These are phyloP conservation scores for Heteromormyrus szaboi DNA, from an alignment of 2,797 vertebrate genomes.

Conservation along the genomic window DNA sequence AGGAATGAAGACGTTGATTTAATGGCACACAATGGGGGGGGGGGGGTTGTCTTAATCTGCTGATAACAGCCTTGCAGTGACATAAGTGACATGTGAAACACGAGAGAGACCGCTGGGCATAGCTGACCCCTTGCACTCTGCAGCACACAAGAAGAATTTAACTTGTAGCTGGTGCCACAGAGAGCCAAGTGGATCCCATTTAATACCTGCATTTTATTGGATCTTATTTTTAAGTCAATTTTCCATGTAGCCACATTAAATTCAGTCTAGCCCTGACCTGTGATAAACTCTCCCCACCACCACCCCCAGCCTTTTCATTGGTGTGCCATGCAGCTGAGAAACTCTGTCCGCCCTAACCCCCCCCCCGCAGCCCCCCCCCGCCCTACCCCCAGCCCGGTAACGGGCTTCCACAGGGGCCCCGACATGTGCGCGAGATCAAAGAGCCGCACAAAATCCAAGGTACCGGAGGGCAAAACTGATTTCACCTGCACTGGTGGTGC, in stretches of 20 bases:
- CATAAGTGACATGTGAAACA: background rate
- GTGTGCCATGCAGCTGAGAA: slow-evolving; percentile 32
- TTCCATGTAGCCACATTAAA: slow-evolving; percentile 49
- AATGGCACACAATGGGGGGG: background rate
- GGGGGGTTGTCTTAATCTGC: background rate
- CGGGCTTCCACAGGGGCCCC: slow-evolving; percentile 32
- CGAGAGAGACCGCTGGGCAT: background rate
- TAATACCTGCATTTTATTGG: slow-evolving; percentile 19
- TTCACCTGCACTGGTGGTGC: slow-evolving; percentile 44
- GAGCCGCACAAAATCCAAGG: slow-evolving; percentile 41
- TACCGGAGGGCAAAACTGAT: slow-evolving; percentile 33
- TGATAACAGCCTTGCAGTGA: background rate
- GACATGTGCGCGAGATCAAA: slow-evolving; percentile 50
- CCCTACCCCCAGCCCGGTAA: slow-evolving; percentile 33
- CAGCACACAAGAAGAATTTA: slow-evolving; percentile 5
- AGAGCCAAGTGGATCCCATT: background rate
- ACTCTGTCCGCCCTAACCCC: slow-evolving; percentile 37
- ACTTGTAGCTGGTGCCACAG: background rate
- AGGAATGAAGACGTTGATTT: background rate
- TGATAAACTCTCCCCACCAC: slow-evolving; percentile 33
- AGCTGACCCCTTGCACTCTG: background rate
- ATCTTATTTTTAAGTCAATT: slow-evolving; percentile 48
- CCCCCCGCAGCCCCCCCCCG: slow-evolving; percentile 32
- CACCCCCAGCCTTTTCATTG: slow-evolving; percentile 39
- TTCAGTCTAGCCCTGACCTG: slow-evolving; percentile 49